Evolutionary conservation across 2,797 vertebrate genomes (phyloP), one percentile per base, ranked within the genome.

Genomic region (Eremophila alpestris): DNA sequence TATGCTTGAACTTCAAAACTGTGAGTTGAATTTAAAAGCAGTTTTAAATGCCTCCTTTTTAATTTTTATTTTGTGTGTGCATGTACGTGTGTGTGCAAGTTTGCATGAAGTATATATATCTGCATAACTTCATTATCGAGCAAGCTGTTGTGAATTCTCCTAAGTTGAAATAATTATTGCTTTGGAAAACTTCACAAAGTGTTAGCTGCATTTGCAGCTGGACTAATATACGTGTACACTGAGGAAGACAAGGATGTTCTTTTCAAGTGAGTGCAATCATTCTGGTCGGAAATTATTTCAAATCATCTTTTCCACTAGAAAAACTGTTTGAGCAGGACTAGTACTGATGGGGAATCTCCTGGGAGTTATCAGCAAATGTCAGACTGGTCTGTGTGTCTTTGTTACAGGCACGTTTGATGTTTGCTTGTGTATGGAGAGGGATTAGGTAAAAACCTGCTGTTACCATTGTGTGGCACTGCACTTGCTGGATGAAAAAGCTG

Each of bases 1-100:
- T 95, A 32, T 65, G 90, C 75, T 94, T 96, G 82, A 95, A 94
- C 96, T 97, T 96, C 89, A 83, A 91, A 97, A 96, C 89, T 83
- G 86, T 95, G 92, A 95, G 89, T 97, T 95, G 93, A 95, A 95
- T 95, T 91, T 77, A 93, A 95, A 92, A 84, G 8, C 15, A 77
- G 83, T 78, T 95, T 93, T 82, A 92, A 95, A 67, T 6, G 2
- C 26, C 27, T 71, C 23, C 21, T 21, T 6, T 36, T 26, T 36
- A 36, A 1, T 17, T 46, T 59, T 36, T 71, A 10, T 51, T 58
- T 58, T 15, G 6, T 26, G 5, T 43, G 15, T 49, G 5, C 19
- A 11, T 65, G 4, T 45, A 19, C 52, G 19, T 40, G 4, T 65
- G 56, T 69, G 64, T 69, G 68, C 83, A 96, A 93, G 86, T 97